These are phyloP conservation scores for Camelus dromedarius DNA, from an alignment of 2,113 vertebrate species.

Conservation along the genomic window DNA sequence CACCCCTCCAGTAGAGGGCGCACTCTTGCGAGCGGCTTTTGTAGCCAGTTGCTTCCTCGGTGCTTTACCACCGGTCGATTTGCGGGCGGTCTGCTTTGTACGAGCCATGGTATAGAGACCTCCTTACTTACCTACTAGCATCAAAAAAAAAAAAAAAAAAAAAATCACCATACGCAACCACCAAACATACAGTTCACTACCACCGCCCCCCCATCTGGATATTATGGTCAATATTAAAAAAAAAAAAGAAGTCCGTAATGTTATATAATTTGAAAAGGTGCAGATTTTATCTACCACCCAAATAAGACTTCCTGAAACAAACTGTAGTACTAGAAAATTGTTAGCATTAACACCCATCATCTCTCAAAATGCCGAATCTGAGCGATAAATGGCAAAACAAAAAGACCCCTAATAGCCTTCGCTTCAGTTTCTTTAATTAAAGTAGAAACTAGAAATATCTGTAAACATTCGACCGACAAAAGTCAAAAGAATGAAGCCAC, in stretches of 20 bases:
- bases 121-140: conserved; percentile 84
- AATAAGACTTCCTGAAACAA: conserved; percentile 62
- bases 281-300: conserved; percentile 11
- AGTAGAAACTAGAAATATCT: conserved; percentile 67
- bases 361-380: conserved; percentile 37
- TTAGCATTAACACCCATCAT: not conserved
- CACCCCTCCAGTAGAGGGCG: conserved; percentile 90
- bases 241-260: not conserved
- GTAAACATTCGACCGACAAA: conserved; percentile 9
- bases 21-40: conserved; percentile 90
- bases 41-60: conserved; percentile 89
- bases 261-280: conserved; percentile 70
- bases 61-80: conserved; percentile 88
- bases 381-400: not conserved
- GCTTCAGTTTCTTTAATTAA: conserved; percentile 54
- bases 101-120: conserved; percentile 86
- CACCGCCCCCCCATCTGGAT: not conserved
- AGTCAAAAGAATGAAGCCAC: conserved; percentile 66
- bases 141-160: conserved; percentile 21
- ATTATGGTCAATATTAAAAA: not conserved
- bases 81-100: conserved; percentile 90
- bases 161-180: conserved; percentile 52
- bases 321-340: conserved; percentile 56
- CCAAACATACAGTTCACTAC: not conserved
- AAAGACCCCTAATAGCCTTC: not conserved